These are phyloP conservation scores for Ailurus styani DNA, from an alignment of 2,113 vertebrate species.

Conservation along the genomic window DNA sequence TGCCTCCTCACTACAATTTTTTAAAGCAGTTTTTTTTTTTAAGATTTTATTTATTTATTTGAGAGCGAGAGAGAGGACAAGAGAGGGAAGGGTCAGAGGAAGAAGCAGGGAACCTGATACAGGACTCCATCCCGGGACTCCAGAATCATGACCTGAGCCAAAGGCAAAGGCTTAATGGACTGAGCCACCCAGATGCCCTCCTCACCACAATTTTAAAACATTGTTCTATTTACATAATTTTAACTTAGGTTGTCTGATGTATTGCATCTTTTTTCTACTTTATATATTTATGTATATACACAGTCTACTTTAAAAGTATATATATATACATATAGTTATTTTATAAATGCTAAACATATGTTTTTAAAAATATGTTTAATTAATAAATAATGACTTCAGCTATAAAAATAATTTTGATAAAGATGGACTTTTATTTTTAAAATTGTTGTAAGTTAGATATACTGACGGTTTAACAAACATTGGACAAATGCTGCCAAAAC, in stretches of 20 bases:
- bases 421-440: not conserved
- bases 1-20: not conserved
- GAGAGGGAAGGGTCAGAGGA: not conserved
- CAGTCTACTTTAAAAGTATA: not conserved
- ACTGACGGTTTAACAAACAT: not conserved
- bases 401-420: constrained; percentile 5
- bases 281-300: not conserved
- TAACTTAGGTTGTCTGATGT: not conserved
- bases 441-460: not conserved
- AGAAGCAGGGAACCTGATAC: not conserved
- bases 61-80: not conserved
- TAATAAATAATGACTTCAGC: not conserved
- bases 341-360: not conserved
- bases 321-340: not conserved
- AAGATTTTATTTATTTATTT: too few relatives aligned
- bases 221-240: not conserved
- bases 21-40: too few relatives aligned
- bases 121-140: not conserved
- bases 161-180: not conserved
- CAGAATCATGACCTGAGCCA: not conserved
- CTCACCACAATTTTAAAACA: not conserved
- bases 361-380: not conserved
- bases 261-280: not conserved
- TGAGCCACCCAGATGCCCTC: not conserved
- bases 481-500: constrained; percentile 14